Percentiles rank a stretch among this genome's conserved stretches.
These are phyloP conservation scores for Tiaroga cobitis DNA, from an alignment of 2,797 vertebrate genomes.

Conservation along the genomic window DNA sequence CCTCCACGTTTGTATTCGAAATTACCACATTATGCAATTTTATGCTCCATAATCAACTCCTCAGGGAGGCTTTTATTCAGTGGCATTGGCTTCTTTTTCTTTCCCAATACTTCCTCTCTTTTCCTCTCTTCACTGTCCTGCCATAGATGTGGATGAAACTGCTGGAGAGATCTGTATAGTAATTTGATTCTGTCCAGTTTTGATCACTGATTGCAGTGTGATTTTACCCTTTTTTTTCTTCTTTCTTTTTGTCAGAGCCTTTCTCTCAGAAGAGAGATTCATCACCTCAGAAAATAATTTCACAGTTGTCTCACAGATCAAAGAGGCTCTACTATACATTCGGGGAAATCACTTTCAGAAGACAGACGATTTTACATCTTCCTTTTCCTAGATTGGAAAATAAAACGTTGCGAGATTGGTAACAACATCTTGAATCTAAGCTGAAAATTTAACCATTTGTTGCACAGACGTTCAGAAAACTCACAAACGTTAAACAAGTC, in stretches of 20 bases:
- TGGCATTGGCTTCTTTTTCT: background rate
- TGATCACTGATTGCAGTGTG: constrained; percentile 65
- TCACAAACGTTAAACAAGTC: background rate
- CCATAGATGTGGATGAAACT: constrained; percentile 45
- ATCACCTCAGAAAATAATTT: constrained; percentile 68
- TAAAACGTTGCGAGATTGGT: constrained; percentile 33
- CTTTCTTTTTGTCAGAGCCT: constrained; percentile 52
- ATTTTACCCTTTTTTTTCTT: constrained; percentile 70
- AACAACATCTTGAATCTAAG: constrained; percentile 17
- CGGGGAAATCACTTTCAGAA: constrained; percentile 2
- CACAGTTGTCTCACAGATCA: constrained; percentile 65
- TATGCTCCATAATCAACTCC: constrained; percentile 77
- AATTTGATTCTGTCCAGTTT: constrained; percentile 58
- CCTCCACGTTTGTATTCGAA: constrained; percentile 75
- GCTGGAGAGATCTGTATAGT: constrained; percentile 43
- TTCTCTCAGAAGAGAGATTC: constrained; percentile 45
- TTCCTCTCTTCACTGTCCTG: constrained; percentile 40
- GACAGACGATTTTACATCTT: constrained; percentile 38
- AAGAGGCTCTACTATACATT: constrained; percentile 44
- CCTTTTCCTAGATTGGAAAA: constrained; percentile 34
- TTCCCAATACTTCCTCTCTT: constrained; percentile 26
- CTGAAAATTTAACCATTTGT: background rate
- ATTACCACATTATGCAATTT: constrained; percentile 78
- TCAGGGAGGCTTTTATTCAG: constrained; percentile 66
- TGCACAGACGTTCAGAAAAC: background rate